Conservation (phyloP, 64 coral and sea anemone species). For the Stichodactyla mertensii region DNA sequence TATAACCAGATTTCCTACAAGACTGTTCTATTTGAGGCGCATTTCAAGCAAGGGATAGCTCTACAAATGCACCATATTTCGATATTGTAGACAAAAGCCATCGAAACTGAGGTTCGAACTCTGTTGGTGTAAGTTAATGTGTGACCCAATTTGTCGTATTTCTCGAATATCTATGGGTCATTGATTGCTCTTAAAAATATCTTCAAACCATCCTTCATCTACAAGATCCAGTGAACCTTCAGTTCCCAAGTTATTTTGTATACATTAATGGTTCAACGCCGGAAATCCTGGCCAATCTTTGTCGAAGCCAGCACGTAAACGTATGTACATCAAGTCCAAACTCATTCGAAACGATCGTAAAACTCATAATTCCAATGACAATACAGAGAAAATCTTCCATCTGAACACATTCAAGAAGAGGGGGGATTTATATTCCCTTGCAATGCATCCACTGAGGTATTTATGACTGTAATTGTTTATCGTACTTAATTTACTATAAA, state of each 20-base stretch:
- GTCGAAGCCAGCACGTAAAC: not conserved
- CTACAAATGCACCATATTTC: not conserved
- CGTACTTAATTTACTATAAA: not conserved
- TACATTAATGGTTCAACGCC: not conserved
- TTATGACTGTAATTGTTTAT: not conserved
- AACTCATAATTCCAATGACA: not conserved
- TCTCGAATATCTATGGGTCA: conserved; percentile 14
- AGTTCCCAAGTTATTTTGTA: not conserved
- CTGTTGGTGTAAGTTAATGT: not conserved
- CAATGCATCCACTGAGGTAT: conserved; percentile 12
- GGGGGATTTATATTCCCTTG: conserved; percentile 1
- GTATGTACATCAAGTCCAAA: not conserved
- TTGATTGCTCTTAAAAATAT: not conserved
- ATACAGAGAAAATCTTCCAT: not conserved
- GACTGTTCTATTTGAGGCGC: not conserved
- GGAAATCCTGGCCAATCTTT: not conserved
- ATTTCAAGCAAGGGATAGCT: not conserved
- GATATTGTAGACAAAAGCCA: not conserved
- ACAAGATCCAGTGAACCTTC: not conserved
- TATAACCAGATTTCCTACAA: not conserved
- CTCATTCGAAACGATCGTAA: not conserved
- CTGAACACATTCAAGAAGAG: not conserved
- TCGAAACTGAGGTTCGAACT: not conserved
- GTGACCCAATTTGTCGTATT: not conserved
- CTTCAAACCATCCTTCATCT: not conserved